Evolutionary conservation across 2,797 vertebrate genomes (phyloP), one percentile per base, ranked within the genome.

Genomic region (Lacerta viridis): DNA sequence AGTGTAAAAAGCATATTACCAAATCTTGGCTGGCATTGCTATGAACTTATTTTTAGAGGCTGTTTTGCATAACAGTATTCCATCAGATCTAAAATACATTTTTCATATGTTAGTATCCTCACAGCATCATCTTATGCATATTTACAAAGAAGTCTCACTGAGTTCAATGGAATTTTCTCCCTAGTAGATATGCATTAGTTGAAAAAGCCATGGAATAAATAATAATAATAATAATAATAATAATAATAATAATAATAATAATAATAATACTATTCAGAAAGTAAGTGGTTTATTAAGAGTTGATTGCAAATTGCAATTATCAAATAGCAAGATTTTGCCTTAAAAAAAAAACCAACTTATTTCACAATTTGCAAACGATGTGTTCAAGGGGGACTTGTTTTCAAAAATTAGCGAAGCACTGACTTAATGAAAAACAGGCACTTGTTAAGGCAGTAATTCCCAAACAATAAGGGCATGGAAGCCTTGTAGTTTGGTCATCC

Each of bases 11-110:
- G 29, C 84, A 69, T 2, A 5, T 59, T 41, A 87, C 86, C n/a
- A 77, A 0, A 78, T 68, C 81, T 92, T 59, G 80, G 41, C 90
- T 90, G 90, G 92, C 81, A 92, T 94, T 94, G 90, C 89, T 75
- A 76, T 83, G 89, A 78, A 85, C n/a, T 90, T 80, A 84, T 90
- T 91, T 95, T 95, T 92, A 91, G 94, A 90, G 93, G 83, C 76
- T 93, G 83, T 72, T 94, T 91, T 89, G 86, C 85, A 61, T 55
- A 71, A 91, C 92, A 91, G 90, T 76, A 29, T 93, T 91, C 92
- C 84, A 92, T 88, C 50, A 55, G 50, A 55, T 55, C 50, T 18
- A 64, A 64, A 64, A 64, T 64, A 64, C 61, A 64, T 64, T 2
- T 64, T n/a, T 77, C 15, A 77, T 71, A 13, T 55, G 78, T 88